phyloP scores from a whole-genome alignment of 2,888 invertebrate species.

The Lysandra bellargus region DNA sequence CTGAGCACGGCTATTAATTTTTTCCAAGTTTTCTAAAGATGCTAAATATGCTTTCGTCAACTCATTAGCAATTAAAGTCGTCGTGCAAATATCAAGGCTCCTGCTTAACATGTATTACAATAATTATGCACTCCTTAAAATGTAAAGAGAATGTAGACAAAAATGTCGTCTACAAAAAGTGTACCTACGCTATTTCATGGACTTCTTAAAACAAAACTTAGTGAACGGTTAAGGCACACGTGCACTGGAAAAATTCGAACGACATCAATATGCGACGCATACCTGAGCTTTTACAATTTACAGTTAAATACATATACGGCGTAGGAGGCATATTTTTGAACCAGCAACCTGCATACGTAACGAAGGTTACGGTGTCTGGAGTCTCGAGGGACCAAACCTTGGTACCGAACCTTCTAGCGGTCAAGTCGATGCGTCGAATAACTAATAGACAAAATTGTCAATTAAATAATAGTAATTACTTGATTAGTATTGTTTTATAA shows the following conservation, averaged over 20 bases:
- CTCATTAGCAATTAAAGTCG: not conserved
- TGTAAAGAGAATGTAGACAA: constrained; percentile 25
- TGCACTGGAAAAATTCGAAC: constrained; percentile 41
- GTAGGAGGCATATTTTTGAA: constrained; percentile 41
- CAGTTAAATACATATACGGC: constrained; percentile 50
- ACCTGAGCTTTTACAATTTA: constrained; percentile 49
- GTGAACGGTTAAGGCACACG: constrained; percentile 40
- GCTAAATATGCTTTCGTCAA: not conserved
- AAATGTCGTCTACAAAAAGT: constrained; percentile 32
- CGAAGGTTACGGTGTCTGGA: not conserved
- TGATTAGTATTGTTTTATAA: constrained; percentile 63
- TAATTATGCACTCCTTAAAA: not conserved
- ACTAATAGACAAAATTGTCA: not conserved
- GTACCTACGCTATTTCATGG: constrained; percentile 41
- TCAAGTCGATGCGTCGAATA: not conserved
- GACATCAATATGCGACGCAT: constrained; percentile 44
- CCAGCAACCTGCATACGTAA: constrained; percentile 39
- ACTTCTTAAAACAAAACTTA: constrained; percentile 40
- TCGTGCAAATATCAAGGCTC: constrained; percentile 22
- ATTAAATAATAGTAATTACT: constrained; percentile 41
- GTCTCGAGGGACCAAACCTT: not conserved
- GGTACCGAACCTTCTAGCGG: not conserved
- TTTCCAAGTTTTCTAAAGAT: not conserved
- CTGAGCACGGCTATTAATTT: not conserved
- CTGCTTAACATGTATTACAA: constrained; percentile 1